Base-by-base conservation (phyloP, 2,797 vertebrate species). In the Vultur gryphus region DNA sequence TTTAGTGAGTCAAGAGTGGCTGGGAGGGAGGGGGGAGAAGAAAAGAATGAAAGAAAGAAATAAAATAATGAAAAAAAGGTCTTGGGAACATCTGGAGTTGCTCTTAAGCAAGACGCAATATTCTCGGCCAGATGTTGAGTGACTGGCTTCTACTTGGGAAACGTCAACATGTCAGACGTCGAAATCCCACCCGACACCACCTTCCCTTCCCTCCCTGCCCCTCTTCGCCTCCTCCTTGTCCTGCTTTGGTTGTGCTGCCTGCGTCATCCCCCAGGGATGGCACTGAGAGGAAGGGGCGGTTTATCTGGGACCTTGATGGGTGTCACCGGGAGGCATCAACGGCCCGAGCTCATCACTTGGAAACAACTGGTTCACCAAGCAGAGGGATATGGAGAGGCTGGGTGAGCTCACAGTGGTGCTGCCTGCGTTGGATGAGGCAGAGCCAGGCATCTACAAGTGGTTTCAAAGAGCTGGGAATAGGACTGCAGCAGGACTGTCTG, bases 31-130 rank as follows among this genome's bases (percentile, higher is more conserved):
- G 29, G 4, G 83, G 80, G 57, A 48, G 58, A 89, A 90, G 65
- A 93, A 75, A 90, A 92, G 90, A 95, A 95, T 80, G 88, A 90
- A 96, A 96, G 92, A 90, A 95, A 95, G 90, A 96, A 96, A 94
- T 43, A 94, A 95, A 97, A 94, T 96, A 97, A 94, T 95, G 94
- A 95, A 93, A 70, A 96, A 97, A 97, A 96, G 70, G 57, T 89
- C 85, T 88, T 28, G 58, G 58, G 59, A 96, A 97, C 97, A 97
- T 97, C 97, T 97, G 97, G 97, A 97, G 94, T 88, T 97, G 90
- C 94, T 97, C 96, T 97, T 88, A 96, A 83, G 85, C 90, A 93
- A 93, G 90, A 89, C 0, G 46, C 89, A 97, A 96, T 95, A 95
- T 93, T 88, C 84, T 89, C 78, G 2, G 87, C 95, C 97, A 97